These are phyloP conservation scores for Julus scandinavius DNA, from an alignment of 2,888 invertebrate genomes.

Conservation along the genomic window DNA sequence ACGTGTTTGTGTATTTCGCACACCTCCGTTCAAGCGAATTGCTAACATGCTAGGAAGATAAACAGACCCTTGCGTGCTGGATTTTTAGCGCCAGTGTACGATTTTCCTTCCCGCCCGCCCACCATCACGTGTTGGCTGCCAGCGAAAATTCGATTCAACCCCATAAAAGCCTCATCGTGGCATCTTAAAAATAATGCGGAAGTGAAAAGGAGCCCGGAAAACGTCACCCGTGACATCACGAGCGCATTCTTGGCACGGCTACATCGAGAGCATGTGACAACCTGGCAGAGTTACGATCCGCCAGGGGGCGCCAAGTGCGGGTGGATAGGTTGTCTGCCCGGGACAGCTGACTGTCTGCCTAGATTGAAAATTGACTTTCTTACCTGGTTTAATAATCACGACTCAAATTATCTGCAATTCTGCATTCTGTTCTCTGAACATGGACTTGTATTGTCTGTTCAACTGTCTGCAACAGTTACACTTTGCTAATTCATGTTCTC, in stretches of 20 bases:
- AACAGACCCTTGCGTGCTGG: not conserved
- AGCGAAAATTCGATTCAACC: not conserved
- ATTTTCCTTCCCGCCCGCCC: not conserved
- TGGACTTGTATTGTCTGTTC: no score
- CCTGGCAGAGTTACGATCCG: not conserved
- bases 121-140: not conserved
- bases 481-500: no score
- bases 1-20: no score
- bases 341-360: no score
- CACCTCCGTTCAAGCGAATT: not conserved
- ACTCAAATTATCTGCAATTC: no score
- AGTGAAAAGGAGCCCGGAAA: not conserved
- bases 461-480: no score
- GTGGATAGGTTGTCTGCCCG: not conserved
- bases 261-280: no score
- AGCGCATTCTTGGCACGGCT: not conserved
- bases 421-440: no score
- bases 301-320: not conserved
- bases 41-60: not conserved
- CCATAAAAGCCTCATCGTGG: not conserved
- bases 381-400: no score
- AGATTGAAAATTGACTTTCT: no score
- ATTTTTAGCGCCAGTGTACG: no score
- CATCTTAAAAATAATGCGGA: constrained; percentile 3
- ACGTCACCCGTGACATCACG: not conserved